Base-by-base conservation (phyloP, 2,888 invertebrate genomes). In the Eudemis profundana region DNA sequence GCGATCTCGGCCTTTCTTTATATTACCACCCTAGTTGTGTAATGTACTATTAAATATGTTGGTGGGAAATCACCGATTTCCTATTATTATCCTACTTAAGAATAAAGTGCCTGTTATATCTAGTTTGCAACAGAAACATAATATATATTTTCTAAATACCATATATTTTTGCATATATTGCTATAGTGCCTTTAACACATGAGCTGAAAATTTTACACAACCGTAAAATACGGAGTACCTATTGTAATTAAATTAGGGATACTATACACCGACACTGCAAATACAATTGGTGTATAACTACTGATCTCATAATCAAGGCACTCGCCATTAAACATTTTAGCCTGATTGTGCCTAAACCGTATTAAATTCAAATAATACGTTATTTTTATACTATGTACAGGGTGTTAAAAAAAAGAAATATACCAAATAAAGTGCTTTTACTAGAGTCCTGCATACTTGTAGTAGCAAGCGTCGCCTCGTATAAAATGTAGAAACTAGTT, bases 391-490 rank as follows among this genome's bases (percentile, higher is more conserved):
- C 82, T 74, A 79, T 90, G 90, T 90, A 91, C 91, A 92, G 91
- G 90, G 90, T 91, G 90, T 88, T 85, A 77, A 82, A 82, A 77
- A 83, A 86, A 61, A 62, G n/a, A 64, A 23, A 86, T 86, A 90
- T 88, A 91, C 90, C 90, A 91, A 92, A 91, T 84, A 87, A 68
- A 85, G 86, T 89, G 90, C 90, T 90, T 92, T 90, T 90, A 89
- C 38, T 65, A 65, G 61, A 83, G 85, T 86, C 81, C 80, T 78
- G 80, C 79, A 77, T 78, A 74, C 70, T 78, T 84, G 77, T 81
- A 77, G 82, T 83, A 83, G 85, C 82, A 86, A 84, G 78, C 83
- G 85, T 90, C 90, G 90, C 90, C 90, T 90, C 81, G 75, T 86
- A 86, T 70, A 76, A n/a, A n/a, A 75, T 73, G 61, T 50, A 70